Evolutionary conservation across 2,113 vertebrate species (phyloP), one percentile per base, ranked within the genome.

Genomic region (Plestiodon gilberti): DNA sequence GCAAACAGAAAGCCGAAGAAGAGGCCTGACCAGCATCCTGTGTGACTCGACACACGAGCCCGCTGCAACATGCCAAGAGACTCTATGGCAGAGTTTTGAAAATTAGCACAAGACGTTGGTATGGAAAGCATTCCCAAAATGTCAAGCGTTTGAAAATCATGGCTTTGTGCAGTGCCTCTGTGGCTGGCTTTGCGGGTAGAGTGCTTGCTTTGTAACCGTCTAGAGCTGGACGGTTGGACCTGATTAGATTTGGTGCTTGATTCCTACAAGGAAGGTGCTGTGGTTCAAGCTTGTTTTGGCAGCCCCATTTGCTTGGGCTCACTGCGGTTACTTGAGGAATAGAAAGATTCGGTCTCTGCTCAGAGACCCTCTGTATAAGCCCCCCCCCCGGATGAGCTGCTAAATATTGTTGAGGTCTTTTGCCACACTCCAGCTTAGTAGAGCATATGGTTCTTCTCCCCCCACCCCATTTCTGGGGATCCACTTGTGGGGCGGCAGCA

Each of bases 341-440:
- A 67, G 65, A 1, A 67, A 28, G 10, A n/a, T n/a, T n/a, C n/a
- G n/a, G n/a, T n/a, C 23, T 28, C 28, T 67, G 55, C 55, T 15
- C 55, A 57, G 55, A 17, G 17, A 57, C 65, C 30, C 65, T 13
- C 28, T 67, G 8, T 13, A 48, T 6, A 28, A 33, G 55, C 33
- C 33, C 13, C 20, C 38, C 30, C 33, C 13, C 22, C 22, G n/a
- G 23, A 87, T 9, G 88, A 88, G 62, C 82, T 89, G 91, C 93
- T 90, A 90, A 86, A 86, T 93, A 84, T 71, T 38, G 11, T 22
- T 59, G 93, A 93, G 91, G 90, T 93, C 15, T 48, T 52, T 30
- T 52, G 9, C 52, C 48, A 55, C 3, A 79, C 15, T 74, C 88
- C 89, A 89, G 88, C 90, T 89, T 92, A 89, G 8, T 62, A 18